A percentile compares a stretch with the other conserved stretches of the same genome.
Conservation (phyloP, 2,888 invertebrate species). For the Lasius fuliginosus region DNA sequence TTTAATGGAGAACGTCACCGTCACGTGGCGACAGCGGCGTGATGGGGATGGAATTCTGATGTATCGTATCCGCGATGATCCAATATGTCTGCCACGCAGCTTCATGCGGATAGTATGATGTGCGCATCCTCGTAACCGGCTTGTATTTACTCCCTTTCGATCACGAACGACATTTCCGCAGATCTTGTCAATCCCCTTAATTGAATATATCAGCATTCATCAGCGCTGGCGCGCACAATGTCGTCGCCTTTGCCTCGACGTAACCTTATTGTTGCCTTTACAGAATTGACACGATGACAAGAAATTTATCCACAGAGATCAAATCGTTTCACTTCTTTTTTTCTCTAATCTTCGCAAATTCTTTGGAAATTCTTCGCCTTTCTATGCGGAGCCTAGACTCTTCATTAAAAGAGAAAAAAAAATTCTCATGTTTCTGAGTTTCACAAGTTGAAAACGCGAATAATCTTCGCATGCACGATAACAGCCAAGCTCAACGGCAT, state of each 20-base stretch:
- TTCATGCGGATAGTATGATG: conserved; percentile 63
- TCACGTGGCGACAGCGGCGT: conserved; percentile 71
- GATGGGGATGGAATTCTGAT: conserved; percentile 81
- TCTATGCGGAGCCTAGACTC: background rate
- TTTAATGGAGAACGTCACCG: conserved; percentile 80
- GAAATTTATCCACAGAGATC: background rate
- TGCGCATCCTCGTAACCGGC: conserved; percentile 30
- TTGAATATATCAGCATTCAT: conserved; percentile 82
- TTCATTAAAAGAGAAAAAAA: too few species aligned
- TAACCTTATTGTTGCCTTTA: background rate
- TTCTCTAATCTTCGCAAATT: background rate
- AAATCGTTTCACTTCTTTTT: background rate
- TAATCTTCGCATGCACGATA: background rate
- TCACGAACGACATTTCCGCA: conserved; percentile 77
- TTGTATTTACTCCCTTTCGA: conserved; percentile 63
- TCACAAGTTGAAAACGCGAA: background rate
- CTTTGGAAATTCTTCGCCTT: background rate
- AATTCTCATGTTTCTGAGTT: background rate
- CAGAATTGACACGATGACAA: background rate
- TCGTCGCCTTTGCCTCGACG: background rate
- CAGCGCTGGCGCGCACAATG: conserved; percentile 57
- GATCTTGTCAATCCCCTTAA: conserved; percentile 80
- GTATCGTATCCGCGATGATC: conserved; percentile 82
- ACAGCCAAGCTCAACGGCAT: background rate
- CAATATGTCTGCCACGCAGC: conserved; percentile 81